phyloP scores from a whole-genome alignment of 2,797 vertebrate species.

The Diglossa cyanea region DNA sequence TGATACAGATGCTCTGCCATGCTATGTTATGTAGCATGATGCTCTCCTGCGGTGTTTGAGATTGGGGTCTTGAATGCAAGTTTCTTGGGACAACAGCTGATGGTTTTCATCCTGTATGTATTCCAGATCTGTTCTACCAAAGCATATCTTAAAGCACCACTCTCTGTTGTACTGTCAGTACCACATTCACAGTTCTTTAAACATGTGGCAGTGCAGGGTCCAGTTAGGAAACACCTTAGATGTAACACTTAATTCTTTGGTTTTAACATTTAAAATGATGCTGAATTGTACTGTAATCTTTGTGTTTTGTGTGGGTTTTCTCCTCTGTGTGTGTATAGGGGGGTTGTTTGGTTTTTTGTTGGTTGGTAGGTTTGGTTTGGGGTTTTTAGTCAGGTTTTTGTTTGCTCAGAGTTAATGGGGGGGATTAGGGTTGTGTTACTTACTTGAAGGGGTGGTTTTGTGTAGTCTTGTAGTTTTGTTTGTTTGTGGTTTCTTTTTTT shows the following conservation, averaged over 20 bases:
- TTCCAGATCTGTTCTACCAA: not conserved
- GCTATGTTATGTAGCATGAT: not conserved
- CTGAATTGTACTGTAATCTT: not conserved
- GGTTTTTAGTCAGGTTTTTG: not conserved
- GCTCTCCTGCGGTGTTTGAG: not conserved
- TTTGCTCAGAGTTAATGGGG: not conserved
- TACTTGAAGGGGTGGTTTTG: not conserved
- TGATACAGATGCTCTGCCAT: not conserved
- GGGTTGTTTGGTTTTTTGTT: not conserved
- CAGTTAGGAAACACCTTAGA: not conserved
- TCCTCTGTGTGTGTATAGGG: not conserved
- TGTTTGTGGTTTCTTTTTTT: not conserved
- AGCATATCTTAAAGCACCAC: not conserved
- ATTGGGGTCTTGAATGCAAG: not conserved
- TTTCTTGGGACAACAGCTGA: not conserved
- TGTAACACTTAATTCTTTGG: not conserved
- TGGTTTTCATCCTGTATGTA: not conserved
- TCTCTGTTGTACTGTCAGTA: not conserved
- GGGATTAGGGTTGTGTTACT: not conserved
- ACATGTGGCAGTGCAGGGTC: not conserved
- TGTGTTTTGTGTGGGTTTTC: not conserved
- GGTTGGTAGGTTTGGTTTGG: not conserved
- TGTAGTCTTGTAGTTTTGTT: not conserved
- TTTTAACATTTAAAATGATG: not conserved
- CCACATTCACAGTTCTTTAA: not conserved